Evolutionary conservation across 1,140 invertebrate species (phyloP).

Genomic region (Bombus pascuorum): DNA sequence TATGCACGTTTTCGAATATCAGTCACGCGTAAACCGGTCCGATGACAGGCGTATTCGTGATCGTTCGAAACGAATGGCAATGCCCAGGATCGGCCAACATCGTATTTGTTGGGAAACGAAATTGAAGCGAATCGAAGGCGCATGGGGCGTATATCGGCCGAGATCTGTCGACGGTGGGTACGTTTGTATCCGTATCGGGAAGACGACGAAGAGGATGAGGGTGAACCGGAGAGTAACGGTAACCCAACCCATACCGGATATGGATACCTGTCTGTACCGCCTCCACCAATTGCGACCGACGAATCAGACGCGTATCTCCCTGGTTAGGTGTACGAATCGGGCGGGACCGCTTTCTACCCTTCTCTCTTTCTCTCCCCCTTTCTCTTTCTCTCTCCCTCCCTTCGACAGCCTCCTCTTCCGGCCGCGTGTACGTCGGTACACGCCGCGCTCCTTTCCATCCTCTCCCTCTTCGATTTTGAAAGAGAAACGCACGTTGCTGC

Average conservation of each 20-base stretch:
- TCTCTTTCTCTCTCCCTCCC: conserved; percentile 48
- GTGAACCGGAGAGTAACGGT: conserved; percentile 54
- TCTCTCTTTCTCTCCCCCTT: conserved; percentile 40
- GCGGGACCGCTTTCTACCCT: conserved; percentile 64
- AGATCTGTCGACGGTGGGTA: background rate
- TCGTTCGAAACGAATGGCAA: background rate
- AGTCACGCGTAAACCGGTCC: background rate
- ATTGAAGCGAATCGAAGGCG: background rate
- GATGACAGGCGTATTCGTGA: background rate
- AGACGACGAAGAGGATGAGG: conserved; percentile 55
- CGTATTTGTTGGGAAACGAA: background rate
- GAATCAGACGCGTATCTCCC: conserved; percentile 76
- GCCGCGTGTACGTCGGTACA: background rate
- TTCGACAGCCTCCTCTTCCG: conserved; percentile 32
- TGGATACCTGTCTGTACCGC: conserved; percentile 79
- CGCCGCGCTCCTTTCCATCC: conserved; percentile 20
- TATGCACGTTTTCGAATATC: background rate
- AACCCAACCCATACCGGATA: conserved; percentile 78
- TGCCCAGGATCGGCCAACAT: background rate
- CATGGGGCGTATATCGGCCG: background rate
- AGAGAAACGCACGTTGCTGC: background rate
- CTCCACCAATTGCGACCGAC: conserved; percentile 79
- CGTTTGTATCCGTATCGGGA: conserved; percentile 62
- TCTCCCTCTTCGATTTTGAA: conserved; percentile 28
- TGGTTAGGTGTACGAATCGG: conserved; percentile 79